Percentiles rank a stretch among this genome's conserved stretches.
These are phyloP conservation scores for Tringa solitaria DNA, from an alignment of 2,113 vertebrate genomes.

Conservation along the genomic window DNA sequence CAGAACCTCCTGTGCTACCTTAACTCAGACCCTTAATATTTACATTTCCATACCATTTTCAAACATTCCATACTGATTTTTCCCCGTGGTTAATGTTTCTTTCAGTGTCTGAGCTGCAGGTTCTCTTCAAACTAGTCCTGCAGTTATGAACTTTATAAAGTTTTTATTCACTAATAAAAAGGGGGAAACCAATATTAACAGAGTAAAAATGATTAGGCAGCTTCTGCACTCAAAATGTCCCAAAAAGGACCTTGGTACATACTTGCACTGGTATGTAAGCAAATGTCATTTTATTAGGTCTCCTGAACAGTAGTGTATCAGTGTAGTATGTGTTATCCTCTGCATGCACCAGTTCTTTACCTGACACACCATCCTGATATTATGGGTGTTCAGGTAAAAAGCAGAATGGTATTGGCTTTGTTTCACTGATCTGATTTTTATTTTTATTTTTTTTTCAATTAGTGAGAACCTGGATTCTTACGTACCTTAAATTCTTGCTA, in stretches of 20 bases:
- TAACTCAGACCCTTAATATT: neutral
- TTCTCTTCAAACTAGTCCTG: neutral
- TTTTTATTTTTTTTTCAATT: neutral
- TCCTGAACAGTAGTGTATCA: neutral
- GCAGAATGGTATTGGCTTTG: neutral
- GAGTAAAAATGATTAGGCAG: neutral
- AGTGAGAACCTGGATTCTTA: neutral
- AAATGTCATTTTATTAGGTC: neutral
- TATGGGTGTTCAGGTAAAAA: neutral
- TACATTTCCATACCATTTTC: neutral
- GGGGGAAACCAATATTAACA: neutral
- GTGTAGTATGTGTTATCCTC: neutral
- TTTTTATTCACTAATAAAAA: neutral
- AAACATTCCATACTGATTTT: neutral
- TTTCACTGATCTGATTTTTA: neutral
- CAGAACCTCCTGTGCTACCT: neutral
- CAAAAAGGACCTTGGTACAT: neutral
- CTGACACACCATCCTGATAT: neutral
- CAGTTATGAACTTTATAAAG: neutral
- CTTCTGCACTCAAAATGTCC: neutral
- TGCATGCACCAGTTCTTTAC: neutral
- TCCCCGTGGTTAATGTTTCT: neutral
- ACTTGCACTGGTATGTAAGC: fast-evolving
- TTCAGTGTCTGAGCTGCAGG: neutral
- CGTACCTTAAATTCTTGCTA: neutral